Conservation (phyloP, 1,140 invertebrate species). For the Drosophila takahashii region DNA sequence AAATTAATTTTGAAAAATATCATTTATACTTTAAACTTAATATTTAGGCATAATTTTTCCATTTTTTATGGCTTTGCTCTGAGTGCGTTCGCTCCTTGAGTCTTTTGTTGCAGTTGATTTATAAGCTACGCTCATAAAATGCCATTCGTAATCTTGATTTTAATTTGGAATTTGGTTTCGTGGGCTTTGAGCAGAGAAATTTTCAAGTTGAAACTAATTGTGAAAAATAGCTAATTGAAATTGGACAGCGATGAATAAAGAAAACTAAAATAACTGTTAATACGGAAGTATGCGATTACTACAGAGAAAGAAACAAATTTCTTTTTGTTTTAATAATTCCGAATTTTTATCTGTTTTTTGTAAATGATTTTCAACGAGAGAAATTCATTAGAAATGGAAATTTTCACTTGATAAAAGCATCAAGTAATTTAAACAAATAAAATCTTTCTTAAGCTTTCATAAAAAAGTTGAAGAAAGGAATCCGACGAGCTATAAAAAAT, state of each 20-base stretch:
- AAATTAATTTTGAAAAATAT: constrained; percentile 37
- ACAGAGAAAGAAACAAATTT: not conserved
- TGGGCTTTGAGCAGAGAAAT: not conserved
- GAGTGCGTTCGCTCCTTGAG: constrained; percentile 60
- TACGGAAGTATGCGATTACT: not conserved
- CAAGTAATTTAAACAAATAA: not conserved
- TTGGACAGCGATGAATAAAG: too few relatives aligned
- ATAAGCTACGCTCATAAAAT: constrained; percentile 64
- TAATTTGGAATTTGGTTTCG: constrained; percentile 33
- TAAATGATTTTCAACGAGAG: too few relatives aligned
- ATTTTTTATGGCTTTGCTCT: constrained; percentile 31
- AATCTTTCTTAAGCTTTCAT: not conserved
- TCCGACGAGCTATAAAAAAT: not conserved
- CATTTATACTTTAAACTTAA: constrained; percentile 24
- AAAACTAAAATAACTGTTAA: not conserved
- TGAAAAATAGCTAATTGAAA: not conserved
- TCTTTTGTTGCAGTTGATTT: constrained; percentile 76
- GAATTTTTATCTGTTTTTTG: too few relatives aligned
- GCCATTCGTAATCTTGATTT: constrained; percentile 43
- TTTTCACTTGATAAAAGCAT: not conserved
- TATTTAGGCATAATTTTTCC: constrained; percentile 45
- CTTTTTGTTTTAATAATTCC: not conserved
- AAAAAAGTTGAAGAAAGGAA: too few relatives aligned
- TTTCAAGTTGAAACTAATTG: not conserved
- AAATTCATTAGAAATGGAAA: not conserved